Base-by-base conservation (phyloP, 2,113 vertebrate species). In the Myrmecobius fasciatus region DNA sequence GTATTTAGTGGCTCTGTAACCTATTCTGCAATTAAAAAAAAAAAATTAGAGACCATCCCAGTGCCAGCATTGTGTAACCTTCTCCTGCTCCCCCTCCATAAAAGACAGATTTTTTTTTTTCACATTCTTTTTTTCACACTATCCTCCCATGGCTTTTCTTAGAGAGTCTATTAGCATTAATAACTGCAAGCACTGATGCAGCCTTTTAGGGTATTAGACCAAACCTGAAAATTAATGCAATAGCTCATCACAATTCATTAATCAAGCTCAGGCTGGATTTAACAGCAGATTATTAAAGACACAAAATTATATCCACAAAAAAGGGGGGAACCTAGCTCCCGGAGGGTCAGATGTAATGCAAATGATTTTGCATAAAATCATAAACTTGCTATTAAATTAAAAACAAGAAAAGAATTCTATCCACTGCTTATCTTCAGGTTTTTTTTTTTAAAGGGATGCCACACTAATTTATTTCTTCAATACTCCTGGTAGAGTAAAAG, bases 301-400 rank as follows among this genome's bases (percentile, higher is more conserved):
- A 98, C 98, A 98, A 98, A 98, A 98, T 98, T 98, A 98, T 98
- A 98, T 97, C 98, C 95, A 97, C 90, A 67, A 92, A 17, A 54
- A 25, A 48, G 67, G 96, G 96, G 26, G 53, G 97, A 97, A 96
- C 67, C 88, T 96, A 98, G 96, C 96, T 98, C 98, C 98, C 98
- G 97, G 98, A 98, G 98, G 98, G 98, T 98, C 98, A 98, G 96
- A 98, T 97, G 97, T 98, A 98, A 98, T 97, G 96, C 97, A 97
- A 98, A 98, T 98, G 98, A 93, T 98, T 99, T 98, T 98, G 98
- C 98, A 99, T 98, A 99, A 98, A 98, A 98, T 98, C 97, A 98
- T 98, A 98, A 98, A 98, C 98, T 97, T 98, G 97, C 98, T 98
- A 98, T 98, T 99, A 98, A 98, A 98, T 98, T 98, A 98, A 98